These are phyloP conservation scores for Wiebesia pumilae DNA, from an alignment of 1,140 invertebrate species.

Conservation along the genomic window DNA sequence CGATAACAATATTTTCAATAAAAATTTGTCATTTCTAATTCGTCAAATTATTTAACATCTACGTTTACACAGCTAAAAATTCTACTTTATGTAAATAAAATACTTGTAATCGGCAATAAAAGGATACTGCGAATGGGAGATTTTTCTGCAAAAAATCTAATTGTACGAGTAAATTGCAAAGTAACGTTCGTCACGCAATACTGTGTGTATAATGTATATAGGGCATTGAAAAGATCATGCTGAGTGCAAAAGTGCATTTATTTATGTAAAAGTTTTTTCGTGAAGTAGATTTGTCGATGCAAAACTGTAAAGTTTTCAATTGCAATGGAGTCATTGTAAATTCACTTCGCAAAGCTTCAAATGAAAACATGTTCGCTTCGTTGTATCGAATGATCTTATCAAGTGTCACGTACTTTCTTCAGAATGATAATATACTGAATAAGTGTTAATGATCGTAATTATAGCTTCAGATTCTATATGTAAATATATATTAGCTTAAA, in stretches of 20 bases:
- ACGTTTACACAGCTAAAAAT: conserved; percentile 31
- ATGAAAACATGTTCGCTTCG: conserved; percentile 3
- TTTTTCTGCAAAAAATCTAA: neutral
- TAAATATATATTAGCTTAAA: conserved; percentile 47
- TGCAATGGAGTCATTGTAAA: conserved; percentile 20
- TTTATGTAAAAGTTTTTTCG: neutral
- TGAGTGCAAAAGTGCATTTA: conserved; percentile 45
- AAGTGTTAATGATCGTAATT: conserved; percentile 7
- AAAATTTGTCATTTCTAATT: conserved; percentile 21
- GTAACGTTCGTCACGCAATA: conserved; percentile 25
- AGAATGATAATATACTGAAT: neutral
- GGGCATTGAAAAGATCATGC: conserved; percentile 38
- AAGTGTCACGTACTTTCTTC: conserved; percentile 38
- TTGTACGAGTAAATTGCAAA: conserved; percentile 21
- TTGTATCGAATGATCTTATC: conserved; percentile 16
- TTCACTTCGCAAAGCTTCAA: conserved; percentile 19
- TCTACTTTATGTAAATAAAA: conserved; percentile 39
- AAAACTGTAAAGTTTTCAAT: conserved; percentile 17
- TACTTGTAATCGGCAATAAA: conserved; percentile 1
- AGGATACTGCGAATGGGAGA: neutral
- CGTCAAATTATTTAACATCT: conserved; percentile 38
- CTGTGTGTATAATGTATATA: conserved; percentile 12
- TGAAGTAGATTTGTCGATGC: conserved; percentile 34
- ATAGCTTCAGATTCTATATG: conserved; percentile 26
- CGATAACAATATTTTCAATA: conserved; percentile 29